These are phyloP conservation scores for Mya arenaria DNA, from an alignment of 1,140 invertebrate genomes.

Conservation along the genomic window DNA sequence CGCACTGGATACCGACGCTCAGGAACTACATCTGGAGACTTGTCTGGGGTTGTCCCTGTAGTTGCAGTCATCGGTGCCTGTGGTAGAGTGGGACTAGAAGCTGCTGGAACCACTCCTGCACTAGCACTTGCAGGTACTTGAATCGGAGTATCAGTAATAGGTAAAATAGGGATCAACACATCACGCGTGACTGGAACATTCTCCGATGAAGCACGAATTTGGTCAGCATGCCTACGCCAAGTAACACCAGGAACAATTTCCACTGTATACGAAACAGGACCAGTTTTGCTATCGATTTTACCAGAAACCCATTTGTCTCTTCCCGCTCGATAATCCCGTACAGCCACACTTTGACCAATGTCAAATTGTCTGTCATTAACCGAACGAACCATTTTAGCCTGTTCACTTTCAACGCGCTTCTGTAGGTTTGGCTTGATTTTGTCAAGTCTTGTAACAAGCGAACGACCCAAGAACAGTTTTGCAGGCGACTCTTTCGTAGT, in stretches of 20 bases:
- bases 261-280: too few species aligned
- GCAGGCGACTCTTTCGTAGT: constrained; percentile 51
- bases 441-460: constrained; percentile 3
- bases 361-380: neutral
- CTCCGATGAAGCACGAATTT: neutral
- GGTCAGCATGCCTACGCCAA: neutral
- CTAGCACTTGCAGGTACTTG: too few species aligned
- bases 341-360: too few species aligned
- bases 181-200: neutral
- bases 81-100: neutral
- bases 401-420: neutral
- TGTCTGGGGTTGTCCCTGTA: neutral
- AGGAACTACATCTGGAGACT: neutral
- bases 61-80: neutral
- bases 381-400: neutral
- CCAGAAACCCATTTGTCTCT: too few species aligned
- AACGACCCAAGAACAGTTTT: constrained; percentile 25
- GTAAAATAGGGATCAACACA: neutral
- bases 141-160: neutral
- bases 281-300: too few species aligned
- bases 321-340: too few species aligned
- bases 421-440: constrained; percentile 15
- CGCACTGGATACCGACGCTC: too few species aligned
- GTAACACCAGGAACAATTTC: neutral
- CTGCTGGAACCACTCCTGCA: neutral